Base-by-base conservation (phyloP, 2,888 invertebrate species). In the Drosophila paucipuncta region DNA sequence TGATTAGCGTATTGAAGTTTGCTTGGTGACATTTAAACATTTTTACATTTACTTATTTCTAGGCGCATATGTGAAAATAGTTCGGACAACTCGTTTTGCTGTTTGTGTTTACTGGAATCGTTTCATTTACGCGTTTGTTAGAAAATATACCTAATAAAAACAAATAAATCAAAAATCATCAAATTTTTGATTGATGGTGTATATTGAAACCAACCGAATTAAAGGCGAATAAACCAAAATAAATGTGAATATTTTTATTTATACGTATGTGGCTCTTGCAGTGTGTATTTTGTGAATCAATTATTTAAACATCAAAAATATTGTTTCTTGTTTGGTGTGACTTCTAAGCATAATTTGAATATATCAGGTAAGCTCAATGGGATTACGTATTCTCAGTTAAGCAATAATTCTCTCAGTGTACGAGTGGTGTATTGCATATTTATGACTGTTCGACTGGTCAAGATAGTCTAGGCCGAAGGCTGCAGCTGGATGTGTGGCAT, bases 111-210 rank as follows among this genome's bases (percentile, higher is more conserved):
- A 6, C 6, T n/a, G 35, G 2, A 10, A 60, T 35, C 11, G 33
- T 64, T 53, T 30, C 0, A 28, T 41, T 30, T 25, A 13, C 39
- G n/a, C 11, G 37, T 60, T 53, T 7, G 22, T 9, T n/a, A 4
- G 9, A 62, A 39, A 55, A 25, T 54, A 22, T 28, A 9, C 22
- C 16, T 22, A 30, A 49, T 39, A 28, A 18, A n/a, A 39, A 66
- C 31, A 49, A 67, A 47, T 5, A 25, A 37, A 47, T 49, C 35
- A 59, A 16, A 47, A 47, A 31, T 33, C 58, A 62, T 53, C 3
- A 13, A 2, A 18, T 22, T 25, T 25, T 47, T n/a, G 52, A 30
- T 30, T 52, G 50, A 28, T 50, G n/a, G 11, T n/a, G 30, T 7
- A 3, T 10, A 7, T 18, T 30, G 30, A 18, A n/a, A 28, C 18